phyloP scores from a whole-genome alignment of 2,113 vertebrate species.

The Kryptolebias marmoratus region DNA sequence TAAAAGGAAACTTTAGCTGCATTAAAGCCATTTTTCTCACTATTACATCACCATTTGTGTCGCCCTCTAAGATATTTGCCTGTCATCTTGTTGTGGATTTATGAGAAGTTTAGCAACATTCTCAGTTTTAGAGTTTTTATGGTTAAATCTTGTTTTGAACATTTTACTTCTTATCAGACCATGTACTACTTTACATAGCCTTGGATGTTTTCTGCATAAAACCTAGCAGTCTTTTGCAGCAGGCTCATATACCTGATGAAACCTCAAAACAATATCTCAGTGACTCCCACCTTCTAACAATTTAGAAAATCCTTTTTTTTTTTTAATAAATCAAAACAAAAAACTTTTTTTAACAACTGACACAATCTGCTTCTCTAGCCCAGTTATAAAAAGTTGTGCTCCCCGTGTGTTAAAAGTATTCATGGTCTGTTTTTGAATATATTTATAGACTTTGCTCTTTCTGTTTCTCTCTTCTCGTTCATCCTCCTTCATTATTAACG shows the following conservation, averaged over 20 bases:
- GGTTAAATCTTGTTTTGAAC: not conserved
- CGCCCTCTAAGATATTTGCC: too few relatives aligned
- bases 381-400: constrained; percentile 73
- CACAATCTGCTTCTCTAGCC: constrained; percentile 57
- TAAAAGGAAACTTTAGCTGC: too few relatives aligned
- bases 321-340: constrained; percentile 44
- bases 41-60: too few relatives aligned
- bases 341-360: constrained; percentile 57
- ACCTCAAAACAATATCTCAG: constrained; percentile 25
- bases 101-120: not conserved
- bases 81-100: too few relatives aligned
- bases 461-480: constrained; percentile 21
- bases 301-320: constrained; percentile 1
- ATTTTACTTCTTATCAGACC: not conserved
- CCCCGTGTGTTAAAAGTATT: constrained; percentile 50
- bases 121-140: not conserved
- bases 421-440: constrained; percentile 60
- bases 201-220: not conserved
- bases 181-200: too few relatives aligned
- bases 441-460: constrained; percentile 74
- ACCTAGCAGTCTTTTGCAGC: constrained; percentile 11
- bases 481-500: constrained; percentile 55
- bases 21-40: too few relatives aligned
- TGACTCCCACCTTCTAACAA: constrained; percentile 38
- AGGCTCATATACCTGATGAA: constrained; percentile 31